Conservation (phyloP, 2,797 vertebrate species). For the Pseudochaenichthys georgianus region DNA sequence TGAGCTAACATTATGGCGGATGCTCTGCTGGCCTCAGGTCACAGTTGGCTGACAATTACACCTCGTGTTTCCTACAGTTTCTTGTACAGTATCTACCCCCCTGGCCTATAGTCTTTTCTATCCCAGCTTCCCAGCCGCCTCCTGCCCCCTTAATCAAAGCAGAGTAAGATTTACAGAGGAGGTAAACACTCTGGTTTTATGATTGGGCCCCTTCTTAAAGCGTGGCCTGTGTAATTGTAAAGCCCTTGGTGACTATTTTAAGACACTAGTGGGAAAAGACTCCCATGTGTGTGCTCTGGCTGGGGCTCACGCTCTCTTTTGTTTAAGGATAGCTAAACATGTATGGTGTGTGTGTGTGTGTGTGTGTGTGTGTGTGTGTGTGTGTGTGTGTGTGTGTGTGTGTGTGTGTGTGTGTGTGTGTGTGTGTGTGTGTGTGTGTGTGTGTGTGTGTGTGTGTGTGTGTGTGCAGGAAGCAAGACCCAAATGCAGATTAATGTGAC, state of each 20-base stretch:
- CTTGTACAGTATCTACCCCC: conserved; percentile 36
- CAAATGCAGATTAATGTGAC: too few relatives aligned
- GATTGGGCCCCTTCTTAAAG: conserved; percentile 83
- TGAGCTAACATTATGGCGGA: conserved; percentile 49
- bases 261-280: conserved; percentile 81
- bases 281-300: conserved; percentile 70
- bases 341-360: too few relatives aligned
- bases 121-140: conserved; percentile 65
- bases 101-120: conserved; percentile 43
- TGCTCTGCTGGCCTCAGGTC: conserved; percentile 57
- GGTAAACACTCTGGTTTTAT: conserved; percentile 85
- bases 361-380: too few relatives aligned
- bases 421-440: too few relatives aligned
- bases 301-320: conserved; percentile 57
- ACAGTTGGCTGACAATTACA: conserved; percentile 70
- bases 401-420: too few relatives aligned
- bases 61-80: conserved; percentile 65
- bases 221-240: conserved; percentile 84
- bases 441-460: too few relatives aligned
- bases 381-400: too few relatives aligned
- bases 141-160: conserved; percentile 79
- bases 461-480: too few relatives aligned
- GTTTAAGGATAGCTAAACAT: conserved; percentile 57
- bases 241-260: conserved; percentile 84
- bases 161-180: conserved; percentile 81